These are phyloP conservation scores for Formica aserva DNA, from an alignment of 2,888 invertebrate species.

Conservation along the genomic window DNA sequence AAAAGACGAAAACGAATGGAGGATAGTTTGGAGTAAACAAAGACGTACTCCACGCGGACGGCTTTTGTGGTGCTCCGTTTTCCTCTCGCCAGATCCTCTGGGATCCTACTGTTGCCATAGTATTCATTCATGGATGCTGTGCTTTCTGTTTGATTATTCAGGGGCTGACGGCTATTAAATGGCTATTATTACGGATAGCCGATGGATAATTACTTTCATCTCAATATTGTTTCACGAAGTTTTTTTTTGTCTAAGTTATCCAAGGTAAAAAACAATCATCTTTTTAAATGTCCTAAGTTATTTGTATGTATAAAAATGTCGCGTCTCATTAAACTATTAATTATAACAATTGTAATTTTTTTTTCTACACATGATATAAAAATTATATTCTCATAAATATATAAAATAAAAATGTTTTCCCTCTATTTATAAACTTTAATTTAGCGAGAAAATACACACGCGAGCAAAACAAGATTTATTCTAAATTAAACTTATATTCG, in stretches of 20 bases:
- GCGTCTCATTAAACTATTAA: background rate
- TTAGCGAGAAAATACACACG: background rate
- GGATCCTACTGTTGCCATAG: constrained; percentile 28
- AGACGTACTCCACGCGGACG: constrained; percentile 54
- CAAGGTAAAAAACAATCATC: constrained; percentile 9
- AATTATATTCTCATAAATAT: background rate
- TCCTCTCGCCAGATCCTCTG: constrained; percentile 40
- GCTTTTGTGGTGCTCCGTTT: constrained; percentile 45
- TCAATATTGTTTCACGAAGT: constrained; percentile 24
- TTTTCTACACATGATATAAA: background rate
- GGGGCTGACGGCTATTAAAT: constrained; percentile 15
- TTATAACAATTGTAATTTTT: background rate
- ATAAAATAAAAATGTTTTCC: background rate
- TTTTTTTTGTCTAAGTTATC: background rate
- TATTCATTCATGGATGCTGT: constrained; percentile 21
- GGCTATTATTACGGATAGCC: constrained; percentile 38
- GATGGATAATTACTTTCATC: background rate
- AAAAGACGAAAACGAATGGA: constrained; percentile 43
- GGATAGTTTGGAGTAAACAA: constrained; percentile 57
- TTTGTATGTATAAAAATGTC: no score
- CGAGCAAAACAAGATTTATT: background rate
- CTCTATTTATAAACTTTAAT: background rate
- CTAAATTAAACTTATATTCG: constrained; percentile 10
- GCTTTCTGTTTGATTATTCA: constrained; percentile 43
- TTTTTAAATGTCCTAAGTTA: background rate